Evolutionary conservation across 2,797 vertebrate species (phyloP).

Genomic region (Dromococcyx pavoninus): DNA sequence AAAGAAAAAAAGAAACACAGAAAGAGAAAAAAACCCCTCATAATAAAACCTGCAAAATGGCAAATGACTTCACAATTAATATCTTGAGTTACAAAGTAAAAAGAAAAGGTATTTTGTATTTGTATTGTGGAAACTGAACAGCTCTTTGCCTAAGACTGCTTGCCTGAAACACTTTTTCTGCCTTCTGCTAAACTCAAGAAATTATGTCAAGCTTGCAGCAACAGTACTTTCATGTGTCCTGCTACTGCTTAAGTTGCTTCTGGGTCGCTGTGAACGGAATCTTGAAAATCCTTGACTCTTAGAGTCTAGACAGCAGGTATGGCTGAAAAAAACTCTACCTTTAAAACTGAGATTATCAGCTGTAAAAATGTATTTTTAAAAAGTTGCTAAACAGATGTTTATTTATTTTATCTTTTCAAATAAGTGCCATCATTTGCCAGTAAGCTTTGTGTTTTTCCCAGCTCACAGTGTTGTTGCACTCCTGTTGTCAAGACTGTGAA

Average conservation of each 20-base stretch:
- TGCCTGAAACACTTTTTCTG: neutral
- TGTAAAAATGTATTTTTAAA: neutral
- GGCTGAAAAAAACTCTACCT: neutral
- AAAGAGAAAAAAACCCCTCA: neutral
- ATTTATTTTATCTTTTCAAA: neutral
- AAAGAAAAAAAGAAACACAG: neutral
- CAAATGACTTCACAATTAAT: neutral
- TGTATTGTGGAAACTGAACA: neutral
- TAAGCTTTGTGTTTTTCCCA: neutral
- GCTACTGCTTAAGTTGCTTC: neutral
- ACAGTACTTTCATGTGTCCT: neutral
- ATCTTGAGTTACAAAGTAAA: neutral
- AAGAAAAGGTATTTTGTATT: constrained; percentile 11
- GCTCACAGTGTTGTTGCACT: neutral
- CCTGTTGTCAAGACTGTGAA: neutral
- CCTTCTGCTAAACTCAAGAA: constrained; percentile 60
- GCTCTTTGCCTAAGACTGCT: neutral
- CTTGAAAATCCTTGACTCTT: neutral
- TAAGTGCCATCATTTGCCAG: neutral
- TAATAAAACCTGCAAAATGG: constrained; percentile 11
- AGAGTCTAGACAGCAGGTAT: neutral
- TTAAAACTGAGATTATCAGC: neutral
- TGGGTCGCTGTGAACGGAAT: neutral
- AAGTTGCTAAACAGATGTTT: neutral
- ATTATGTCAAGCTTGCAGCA: neutral